Evolutionary conservation across 2,888 invertebrate species (phyloP).

Genomic region (Ganaspis brasiliensis): DNA sequence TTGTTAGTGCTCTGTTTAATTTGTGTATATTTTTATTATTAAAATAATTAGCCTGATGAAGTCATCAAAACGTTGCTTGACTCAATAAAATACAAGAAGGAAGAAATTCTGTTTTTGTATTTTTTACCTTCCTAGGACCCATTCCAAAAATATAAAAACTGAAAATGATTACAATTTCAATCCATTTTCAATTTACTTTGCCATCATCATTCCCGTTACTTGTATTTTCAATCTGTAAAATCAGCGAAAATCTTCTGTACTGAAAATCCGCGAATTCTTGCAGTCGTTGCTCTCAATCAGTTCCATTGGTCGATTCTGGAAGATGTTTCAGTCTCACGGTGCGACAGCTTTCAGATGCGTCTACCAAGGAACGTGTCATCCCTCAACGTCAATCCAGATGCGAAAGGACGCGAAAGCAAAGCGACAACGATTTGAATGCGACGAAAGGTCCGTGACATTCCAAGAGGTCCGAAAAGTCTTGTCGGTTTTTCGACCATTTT

Average conservation of each 20-base stretch:
- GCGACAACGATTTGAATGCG: slow-evolving; percentile 78
- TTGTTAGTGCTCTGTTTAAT: too few relatives aligned
- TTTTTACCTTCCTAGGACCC: too few relatives aligned
- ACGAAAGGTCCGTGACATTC: slow-evolving; percentile 57
- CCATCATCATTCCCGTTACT: too few relatives aligned
- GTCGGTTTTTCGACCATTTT: slow-evolving; percentile 60
- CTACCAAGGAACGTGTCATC: slow-evolving; percentile 75
- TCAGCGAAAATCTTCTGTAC: slow-evolving; percentile 69
- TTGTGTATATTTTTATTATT: too few relatives aligned
- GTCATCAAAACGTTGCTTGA: too few relatives aligned
- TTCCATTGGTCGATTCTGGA: slow-evolving; percentile 57
- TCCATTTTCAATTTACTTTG: too few relatives aligned
- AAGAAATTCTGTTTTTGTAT: too few relatives aligned
- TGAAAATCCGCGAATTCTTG: slow-evolving; percentile 61
- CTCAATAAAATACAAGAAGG: too few relatives aligned
- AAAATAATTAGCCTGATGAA: too few relatives aligned
- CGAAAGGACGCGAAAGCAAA: slow-evolving; percentile 71
- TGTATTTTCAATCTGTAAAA: slow-evolving; percentile 69
- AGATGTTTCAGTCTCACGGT: slow-evolving; percentile 67
- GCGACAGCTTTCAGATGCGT: slow-evolving; percentile 66
- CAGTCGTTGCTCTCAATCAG: slow-evolving; percentile 55
- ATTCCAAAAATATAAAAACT: too few relatives aligned
- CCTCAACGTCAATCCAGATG: slow-evolving; percentile 78
- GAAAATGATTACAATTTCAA: too few relatives aligned
- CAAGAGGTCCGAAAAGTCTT: slow-evolving; percentile 61